phyloP scores from a whole-genome alignment of 2,113 vertebrate species.

The Falcunculus frontatus region DNA sequence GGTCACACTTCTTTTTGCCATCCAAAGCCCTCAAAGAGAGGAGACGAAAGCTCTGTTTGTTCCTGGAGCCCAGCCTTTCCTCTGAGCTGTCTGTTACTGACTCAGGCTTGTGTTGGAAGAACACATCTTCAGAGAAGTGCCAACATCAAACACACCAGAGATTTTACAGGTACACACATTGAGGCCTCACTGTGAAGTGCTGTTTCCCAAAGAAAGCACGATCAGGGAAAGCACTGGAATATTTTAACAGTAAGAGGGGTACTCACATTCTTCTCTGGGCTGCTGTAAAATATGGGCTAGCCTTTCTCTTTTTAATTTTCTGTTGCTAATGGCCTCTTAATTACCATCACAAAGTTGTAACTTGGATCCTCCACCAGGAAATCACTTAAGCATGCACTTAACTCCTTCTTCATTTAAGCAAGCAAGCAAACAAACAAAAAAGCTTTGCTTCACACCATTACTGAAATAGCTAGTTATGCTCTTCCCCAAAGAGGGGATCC shows the following conservation, averaged over 20 bases:
- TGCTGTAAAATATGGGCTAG: not conserved
- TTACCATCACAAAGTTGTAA: not conserved
- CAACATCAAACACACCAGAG: slow-evolving; percentile 32
- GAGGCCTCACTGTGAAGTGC: slow-evolving; percentile 11
- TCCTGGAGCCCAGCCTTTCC: slow-evolving; percentile 31
- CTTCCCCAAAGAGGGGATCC: not conserved
- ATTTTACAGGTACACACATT: not conserved
- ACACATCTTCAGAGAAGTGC: slow-evolving; percentile 39
- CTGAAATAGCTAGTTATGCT: not conserved
- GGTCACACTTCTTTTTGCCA: not conserved
- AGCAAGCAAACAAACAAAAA: not conserved
- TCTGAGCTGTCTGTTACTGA: slow-evolving; percentile 28
- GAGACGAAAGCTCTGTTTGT: not conserved
- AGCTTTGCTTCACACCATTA: not conserved
- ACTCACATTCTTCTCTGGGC: not conserved
- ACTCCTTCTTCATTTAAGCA: not conserved
- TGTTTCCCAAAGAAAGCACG: not conserved
- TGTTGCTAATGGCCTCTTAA: not conserved
- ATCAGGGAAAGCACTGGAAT: not conserved
- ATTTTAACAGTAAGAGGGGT: not conserved
- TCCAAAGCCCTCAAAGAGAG: slow-evolving; percentile 11
- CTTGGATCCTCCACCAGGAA: slow-evolving; percentile 20
- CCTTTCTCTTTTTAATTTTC: not conserved
- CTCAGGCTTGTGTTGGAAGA: slow-evolving; percentile 26
- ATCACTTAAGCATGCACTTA: not conserved